Evolutionary conservation across 2,113 vertebrate genomes (phyloP), one percentile per base, ranked within the genome.

Genomic region (Lasiurus cinereus): DNA sequence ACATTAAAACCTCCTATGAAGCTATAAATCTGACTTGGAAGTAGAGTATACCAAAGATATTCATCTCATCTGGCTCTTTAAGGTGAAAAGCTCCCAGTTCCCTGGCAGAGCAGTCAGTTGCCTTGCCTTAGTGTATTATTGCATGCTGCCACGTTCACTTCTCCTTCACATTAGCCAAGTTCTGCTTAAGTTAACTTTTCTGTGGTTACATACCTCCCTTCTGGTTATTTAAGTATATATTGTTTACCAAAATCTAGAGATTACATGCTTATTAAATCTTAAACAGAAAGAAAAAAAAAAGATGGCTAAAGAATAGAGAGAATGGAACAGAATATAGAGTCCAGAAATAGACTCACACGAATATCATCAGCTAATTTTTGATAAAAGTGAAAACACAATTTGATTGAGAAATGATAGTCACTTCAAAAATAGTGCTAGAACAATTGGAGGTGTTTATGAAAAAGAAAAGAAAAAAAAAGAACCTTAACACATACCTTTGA

Each of bases 381-480:
- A 88, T 27, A 73, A 85, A 94, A 52, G 11, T 76, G 11, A 21
- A 52, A 78, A 92, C 52, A 62, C 15, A 80, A 11, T 93, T 92
- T 76, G 70, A 64, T 67, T 96, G n/a, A 78, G 33, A 93, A 91
- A 80, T 88, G 0, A 22, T 91, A 72, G 27, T 79, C 66, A n/a
- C 88, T 74, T 85, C 56, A 92, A 56, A 97, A 76, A 70, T 93
- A 22, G 9, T 95, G 8, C 62, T 72, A 50, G 13, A 91, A 90
- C 39, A 90, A 21, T 31, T 54, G 43, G 9, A 80, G 5, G n/a
- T 88, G 7, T 54, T 3, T 43, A 48, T 93, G 29, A 27, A 77
- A 73, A 64, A 74, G 73, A 78, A 27, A 62, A 76, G 39, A 72
- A 79, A 84, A 18, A 54, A 56, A 24, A 59, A 21, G 36, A 91